Base-by-base conservation (phyloP, 2,888 invertebrate genomes). In the Ochropleura leucogaster region DNA sequence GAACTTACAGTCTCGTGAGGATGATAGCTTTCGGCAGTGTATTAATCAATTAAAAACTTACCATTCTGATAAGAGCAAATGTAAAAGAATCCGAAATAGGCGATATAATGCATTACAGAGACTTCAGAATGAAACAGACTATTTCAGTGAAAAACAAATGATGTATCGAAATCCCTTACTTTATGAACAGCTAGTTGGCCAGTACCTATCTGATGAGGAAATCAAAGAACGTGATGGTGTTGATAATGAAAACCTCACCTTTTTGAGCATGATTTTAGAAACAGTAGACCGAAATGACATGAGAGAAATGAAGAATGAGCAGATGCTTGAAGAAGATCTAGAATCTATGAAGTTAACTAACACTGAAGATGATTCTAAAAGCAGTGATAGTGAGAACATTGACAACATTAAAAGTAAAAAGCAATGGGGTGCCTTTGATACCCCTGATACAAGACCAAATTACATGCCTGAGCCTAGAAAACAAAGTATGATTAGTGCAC, bases 131-230 rank as follows among this genome's bases (percentile, higher is more conserved):
- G 97, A 97, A 82, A 97, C 97, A 16, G 97, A 97, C 85, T 99
- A 99, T 93, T 99, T 99, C 90, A 98, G 98, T 91, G 99, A 99
- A 92, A 97, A 97, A 78, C 98, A 99, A 96, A 99, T 99, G 99
- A 98, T 99, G 97, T 98, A 97, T 85, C 96, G 99, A 77, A 98
- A 99, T 93, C 99, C 99, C 0, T 96, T 98, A 70, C 94, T 99
- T 0, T 99, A 98, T 94, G 98, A 99, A 83, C 98, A 99, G 89
- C 95, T 99, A 85, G 97, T 99, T 62, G 99, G 99, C 0, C 98
- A 98, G 89, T 99, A 98, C 93, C 93, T 99, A 83, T 97, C 98
- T 4, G 97, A 98, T 74, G 97, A 98, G 49, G 98, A 99, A 92
- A 97, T 97, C 77, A 96, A 97, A 80, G 96, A 96, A 69, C 95